A percentile compares a stretch with the other conserved stretches of the same genome.
These are phyloP conservation scores for Nomada lathburiana DNA, from an alignment of 2,888 invertebrate species.

Conservation along the genomic window DNA sequence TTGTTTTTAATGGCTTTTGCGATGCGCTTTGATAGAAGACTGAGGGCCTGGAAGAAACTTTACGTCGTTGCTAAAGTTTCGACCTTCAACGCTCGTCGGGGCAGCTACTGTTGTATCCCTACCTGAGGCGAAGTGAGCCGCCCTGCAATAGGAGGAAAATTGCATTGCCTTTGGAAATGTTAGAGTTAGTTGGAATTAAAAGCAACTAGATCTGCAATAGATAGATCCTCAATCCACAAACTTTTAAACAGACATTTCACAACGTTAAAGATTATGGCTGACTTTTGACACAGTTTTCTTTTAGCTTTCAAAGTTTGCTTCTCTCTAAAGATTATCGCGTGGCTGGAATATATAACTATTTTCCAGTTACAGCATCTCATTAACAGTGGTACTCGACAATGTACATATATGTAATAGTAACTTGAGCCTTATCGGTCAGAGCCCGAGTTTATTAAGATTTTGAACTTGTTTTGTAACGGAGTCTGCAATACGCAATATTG, in stretches of 20 bases:
- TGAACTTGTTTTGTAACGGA: too few species aligned
- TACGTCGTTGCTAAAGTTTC: conserved; percentile 7
- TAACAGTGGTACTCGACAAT: too few species aligned
- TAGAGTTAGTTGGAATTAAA: conserved; percentile 1
- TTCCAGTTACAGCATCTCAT: too few species aligned
- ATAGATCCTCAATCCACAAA: not conserved
- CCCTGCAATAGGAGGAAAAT: not conserved
- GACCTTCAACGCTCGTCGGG: not conserved
- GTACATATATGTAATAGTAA: too few species aligned
- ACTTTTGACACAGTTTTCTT: not conserved
- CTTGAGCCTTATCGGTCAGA: too few species aligned
- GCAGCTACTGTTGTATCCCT: not conserved
- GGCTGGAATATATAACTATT: too few species aligned
- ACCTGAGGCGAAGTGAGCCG: not conserved
- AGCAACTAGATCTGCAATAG: not conserved
- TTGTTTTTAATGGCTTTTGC: not conserved
- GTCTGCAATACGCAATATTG: too few species aligned
- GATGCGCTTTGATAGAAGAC: not conserved
- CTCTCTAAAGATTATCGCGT: too few species aligned
- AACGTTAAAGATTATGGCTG: not conserved
- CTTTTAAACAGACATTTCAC: not conserved
- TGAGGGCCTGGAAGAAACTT: not conserved
- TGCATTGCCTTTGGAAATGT: not conserved
- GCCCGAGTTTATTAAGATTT: too few species aligned
- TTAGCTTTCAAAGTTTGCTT: too few species aligned